Evolutionary conservation across 2,797 vertebrate genomes (phyloP).

Genomic region (Leptatherina wallacei): DNA sequence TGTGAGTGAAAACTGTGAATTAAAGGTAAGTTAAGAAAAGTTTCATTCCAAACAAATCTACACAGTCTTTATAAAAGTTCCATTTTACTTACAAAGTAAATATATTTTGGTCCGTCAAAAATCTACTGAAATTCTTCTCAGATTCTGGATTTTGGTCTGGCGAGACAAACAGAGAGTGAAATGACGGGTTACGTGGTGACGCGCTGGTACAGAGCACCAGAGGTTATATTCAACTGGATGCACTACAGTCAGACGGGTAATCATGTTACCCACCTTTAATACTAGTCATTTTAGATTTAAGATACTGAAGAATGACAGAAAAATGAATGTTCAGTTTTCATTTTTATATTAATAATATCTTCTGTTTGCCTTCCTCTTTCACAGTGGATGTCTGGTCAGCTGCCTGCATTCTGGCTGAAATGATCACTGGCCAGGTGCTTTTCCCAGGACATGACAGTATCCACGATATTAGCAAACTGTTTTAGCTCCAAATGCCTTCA

Average conservation of each 20-base stretch:
- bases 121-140: conserved; percentile 40
- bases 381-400: conserved; percentile 89
- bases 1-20: conserved; percentile 87
- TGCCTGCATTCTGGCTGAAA: conserved; percentile 87
- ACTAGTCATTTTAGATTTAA: background rate
- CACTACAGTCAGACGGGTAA: conserved; percentile 88
- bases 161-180: conserved; percentile 85
- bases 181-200: conserved; percentile 90
- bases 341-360: conserved; percentile 5
- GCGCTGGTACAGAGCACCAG: conserved; percentile 88
- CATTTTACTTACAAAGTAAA: too few species aligned
- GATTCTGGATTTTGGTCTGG: conserved; percentile 89
- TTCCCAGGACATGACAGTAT: conserved; percentile 88
- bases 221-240: conserved; percentile 90
- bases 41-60: too few species aligned
- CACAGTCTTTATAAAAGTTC: too few species aligned
- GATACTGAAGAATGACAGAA: background rate
- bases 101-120: background rate
- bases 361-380: conserved; percentile 5
- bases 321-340: background rate
- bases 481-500: too few species aligned
- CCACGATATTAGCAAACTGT: conserved; percentile 48
- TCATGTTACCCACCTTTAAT: background rate
- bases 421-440: conserved; percentile 84
- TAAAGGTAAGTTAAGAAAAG: conserved; percentile 78